These are phyloP conservation scores for Takifugu ocellatus DNA, from an alignment of 2,797 vertebrate species.

Conservation along the genomic window DNA sequence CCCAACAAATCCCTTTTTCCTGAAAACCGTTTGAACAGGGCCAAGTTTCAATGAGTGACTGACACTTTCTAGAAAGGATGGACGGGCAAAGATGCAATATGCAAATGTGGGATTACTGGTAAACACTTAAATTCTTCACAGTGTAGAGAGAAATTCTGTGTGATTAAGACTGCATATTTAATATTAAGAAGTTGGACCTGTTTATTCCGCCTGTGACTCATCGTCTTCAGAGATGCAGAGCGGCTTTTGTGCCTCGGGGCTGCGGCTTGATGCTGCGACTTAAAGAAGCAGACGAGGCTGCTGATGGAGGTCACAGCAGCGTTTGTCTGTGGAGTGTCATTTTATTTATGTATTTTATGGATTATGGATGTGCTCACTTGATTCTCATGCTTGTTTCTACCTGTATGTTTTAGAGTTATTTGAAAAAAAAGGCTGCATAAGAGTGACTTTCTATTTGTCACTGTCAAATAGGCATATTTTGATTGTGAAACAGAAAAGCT, in stretches of 20 bases:
- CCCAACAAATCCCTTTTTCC: background rate
- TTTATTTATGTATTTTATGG: constrained; percentile 20
- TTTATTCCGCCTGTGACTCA: constrained; percentile 42
- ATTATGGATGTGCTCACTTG: background rate
- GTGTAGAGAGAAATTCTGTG: constrained; percentile 20
- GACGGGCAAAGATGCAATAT: constrained; percentile 29
- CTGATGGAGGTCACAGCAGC: constrained; percentile 23
- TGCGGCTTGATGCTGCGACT: background rate
- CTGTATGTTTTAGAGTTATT: background rate
- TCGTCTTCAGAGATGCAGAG: constrained; percentile 23
- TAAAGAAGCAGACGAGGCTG: constrained; percentile 8
- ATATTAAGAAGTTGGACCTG: constrained; percentile 26
- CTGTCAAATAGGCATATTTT: too few species aligned
- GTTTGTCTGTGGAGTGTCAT: constrained; percentile 17
- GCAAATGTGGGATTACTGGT: constrained; percentile 35
- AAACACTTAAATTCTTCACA: constrained; percentile 21
- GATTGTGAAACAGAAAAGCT: too few species aligned
- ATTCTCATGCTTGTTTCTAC: constrained; percentile 5
- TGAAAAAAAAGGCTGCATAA: background rate
- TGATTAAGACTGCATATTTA: constrained; percentile 41
- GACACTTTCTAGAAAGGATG: constrained; percentile 24
- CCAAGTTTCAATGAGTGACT: constrained; percentile 22
- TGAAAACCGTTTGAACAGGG: background rate
- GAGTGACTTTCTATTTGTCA: background rate
- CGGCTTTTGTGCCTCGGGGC: constrained; percentile 21